Base-by-base conservation (phyloP, 2,113 vertebrate genomes). In the Marmota monax region DNA sequence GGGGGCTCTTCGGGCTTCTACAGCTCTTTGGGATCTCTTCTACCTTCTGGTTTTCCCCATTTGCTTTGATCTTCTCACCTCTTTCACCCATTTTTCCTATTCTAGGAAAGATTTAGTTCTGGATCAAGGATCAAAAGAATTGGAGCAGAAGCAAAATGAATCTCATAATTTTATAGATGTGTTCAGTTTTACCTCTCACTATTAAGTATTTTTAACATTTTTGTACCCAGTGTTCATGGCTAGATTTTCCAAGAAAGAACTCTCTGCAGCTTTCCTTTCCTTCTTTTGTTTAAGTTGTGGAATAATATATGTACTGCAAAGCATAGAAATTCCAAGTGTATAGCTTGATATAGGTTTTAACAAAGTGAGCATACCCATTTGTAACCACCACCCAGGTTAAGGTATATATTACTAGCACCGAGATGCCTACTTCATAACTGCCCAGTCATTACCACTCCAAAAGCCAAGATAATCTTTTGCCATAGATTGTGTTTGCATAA, bases 41-140 rank as follows among this genome's bases (percentile, higher is more conserved):
- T 88, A 17, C 58, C 4, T 92, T 72, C 80, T 84, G 20, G 77
- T 70, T 94, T 86, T 95, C 20, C 22, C 92, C 13, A 53, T 85
- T 88, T 74, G 56, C 34, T 96, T 27, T 76, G 45, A 88, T 93
- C 32, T 80, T 85, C 42, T 95, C 51, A 90, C n/a, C 63, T 88
- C 27, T 25, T 8, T 94, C 37, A 34, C 11, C 12, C 85, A 72
- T 84, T 78, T 95, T 86, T 79, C 48, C 90, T 93, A 48, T 32
- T 78, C 27, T 63, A 67, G 45, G 58, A 91, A 92, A 79, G 63
- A 58, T 74, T 96, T 90, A 80, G 93, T 97, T 95, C 92, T 93
- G 87, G 37, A 23, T 91, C 87, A 87, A 78, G 88, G 27, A 87
- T 56, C 69, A 88, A 78, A 95, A 91, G 90, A 88, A 95, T 70